Conservation (phyloP, 2,113 vertebrate genomes). For the Neodontobutis hainanensis region DNA sequence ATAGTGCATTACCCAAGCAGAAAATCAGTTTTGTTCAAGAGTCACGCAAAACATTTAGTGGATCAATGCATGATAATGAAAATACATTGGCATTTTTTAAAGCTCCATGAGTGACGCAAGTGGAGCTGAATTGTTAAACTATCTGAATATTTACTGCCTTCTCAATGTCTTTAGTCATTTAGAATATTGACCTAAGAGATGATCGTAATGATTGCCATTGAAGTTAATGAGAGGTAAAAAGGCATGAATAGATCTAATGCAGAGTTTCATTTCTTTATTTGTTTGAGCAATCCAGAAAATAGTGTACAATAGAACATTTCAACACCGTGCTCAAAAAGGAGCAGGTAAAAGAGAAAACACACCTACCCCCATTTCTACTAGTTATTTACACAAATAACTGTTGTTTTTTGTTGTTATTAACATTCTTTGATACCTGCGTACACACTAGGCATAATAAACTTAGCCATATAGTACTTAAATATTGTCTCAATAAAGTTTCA, state of each 20-base stretch:
- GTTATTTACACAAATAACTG: too few species aligned
- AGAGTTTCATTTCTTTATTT: too few species aligned
- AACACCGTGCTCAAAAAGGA: too few species aligned
- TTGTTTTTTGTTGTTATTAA: too few species aligned
- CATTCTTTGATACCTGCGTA: too few species aligned
- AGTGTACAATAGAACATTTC: too few species aligned
- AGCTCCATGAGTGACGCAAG: constrained; percentile 6
- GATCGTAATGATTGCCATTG: constrained; percentile 2
- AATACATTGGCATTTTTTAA: constrained; percentile 12
- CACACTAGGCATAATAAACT: too few species aligned
- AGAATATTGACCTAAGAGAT: neutral
- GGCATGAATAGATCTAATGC: neutral
- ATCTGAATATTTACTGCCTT: constrained; percentile 1
- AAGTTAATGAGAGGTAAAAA: constrained; percentile 15
- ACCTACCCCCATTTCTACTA: too few species aligned
- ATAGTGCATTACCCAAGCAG: constrained; percentile 33
- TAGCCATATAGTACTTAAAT: too few species aligned
- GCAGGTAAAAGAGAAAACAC: too few species aligned
- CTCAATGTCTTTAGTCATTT: neutral
- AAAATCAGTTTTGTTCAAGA: constrained; percentile 25
- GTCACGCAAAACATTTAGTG: constrained; percentile 11
- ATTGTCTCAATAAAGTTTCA: too few species aligned
- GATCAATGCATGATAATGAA: constrained; percentile 33
- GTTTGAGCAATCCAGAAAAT: too few species aligned
- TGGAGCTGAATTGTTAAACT: neutral